Base-by-base conservation (phyloP, 2,888 invertebrate species). In the Myathropa florea region DNA sequence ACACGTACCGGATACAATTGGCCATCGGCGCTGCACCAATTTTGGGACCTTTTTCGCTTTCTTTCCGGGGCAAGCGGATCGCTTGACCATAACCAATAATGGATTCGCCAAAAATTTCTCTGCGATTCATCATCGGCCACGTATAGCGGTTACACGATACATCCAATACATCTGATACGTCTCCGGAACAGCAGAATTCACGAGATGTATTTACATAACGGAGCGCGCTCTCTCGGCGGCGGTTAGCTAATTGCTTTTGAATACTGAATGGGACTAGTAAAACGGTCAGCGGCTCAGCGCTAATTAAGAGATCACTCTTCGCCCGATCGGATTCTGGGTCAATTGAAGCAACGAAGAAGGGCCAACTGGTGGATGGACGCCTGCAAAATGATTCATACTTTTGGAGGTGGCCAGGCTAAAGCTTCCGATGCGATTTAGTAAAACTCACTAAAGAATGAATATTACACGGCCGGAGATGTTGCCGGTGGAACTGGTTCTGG, bases 281-380 rank as follows among this genome's bases (percentile, higher is more conserved):
- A 68, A 64, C 53, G 68, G 72, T 80, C 18, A 46, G 65, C 33
- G 18, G 33, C 30, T 73, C 26, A 10, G 53, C 70, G 85, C 85
- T 85, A 82, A 85, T 85, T 78, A 73, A 78, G 73, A 24, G 73
- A 85, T 85, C 85, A 78, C 61, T 59, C 60, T 36, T 2, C 39
- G 26, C 24, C 26, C 33, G 55, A 57, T 26, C 46, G 67, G 53
- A 61, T 81, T 72, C 55, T 82, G 77, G 85, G 85, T 70, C 85
- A 78, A 23, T 30, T 53, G 28, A 33, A 60, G 46, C n/a, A n/a
- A 18, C 18, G 33, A 18, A 39, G 57, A 46, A 39, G 33, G 83
- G 26, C 23, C 10, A 23, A 12, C 46, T 7, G n/a, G 33, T 4
- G 23, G 36, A 26, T n/a, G 24, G 6, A 55, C 18, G 63, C 63